Conservation (phyloP, 2,113 vertebrate genomes). For the Eulemur macaco region DNA sequence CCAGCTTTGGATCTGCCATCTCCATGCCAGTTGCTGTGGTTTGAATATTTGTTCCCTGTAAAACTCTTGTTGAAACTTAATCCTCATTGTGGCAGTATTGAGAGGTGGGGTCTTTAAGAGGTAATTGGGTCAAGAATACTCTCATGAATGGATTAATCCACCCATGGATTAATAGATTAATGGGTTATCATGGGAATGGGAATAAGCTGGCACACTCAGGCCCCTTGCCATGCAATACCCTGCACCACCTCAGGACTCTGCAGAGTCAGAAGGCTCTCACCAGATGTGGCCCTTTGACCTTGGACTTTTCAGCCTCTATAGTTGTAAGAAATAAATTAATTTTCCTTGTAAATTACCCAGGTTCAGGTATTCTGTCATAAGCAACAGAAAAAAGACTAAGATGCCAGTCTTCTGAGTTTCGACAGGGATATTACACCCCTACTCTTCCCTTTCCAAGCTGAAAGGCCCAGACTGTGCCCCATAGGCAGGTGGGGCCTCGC, state of each 20-base stretch:
- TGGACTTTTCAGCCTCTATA: neutral
- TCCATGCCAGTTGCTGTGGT: neutral
- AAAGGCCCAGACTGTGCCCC: neutral
- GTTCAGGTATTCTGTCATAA: neutral
- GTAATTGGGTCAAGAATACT: neutral
- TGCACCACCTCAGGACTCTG: neutral
- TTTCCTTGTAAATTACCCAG: neutral
- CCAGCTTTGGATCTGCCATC: neutral
- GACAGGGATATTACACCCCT: too few relatives aligned
- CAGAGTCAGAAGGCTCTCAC: neutral
- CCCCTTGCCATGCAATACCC: neutral
- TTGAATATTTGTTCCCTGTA: neutral
- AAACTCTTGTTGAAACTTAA: neutral
- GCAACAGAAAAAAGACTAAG: neutral
- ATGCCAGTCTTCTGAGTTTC: neutral
- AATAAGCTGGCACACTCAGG: neutral
- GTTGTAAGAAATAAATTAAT: neutral
- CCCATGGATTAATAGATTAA: neutral
- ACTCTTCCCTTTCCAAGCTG: neutral
- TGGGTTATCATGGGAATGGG: neutral
- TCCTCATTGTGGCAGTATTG: neutral
- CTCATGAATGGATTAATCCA: neutral
- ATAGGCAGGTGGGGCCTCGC: neutral
- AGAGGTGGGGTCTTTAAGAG: neutral
- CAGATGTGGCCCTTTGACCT: neutral